These are phyloP conservation scores for Phengaris arion DNA, from an alignment of 2,888 invertebrate species.

Conservation along the genomic window DNA sequence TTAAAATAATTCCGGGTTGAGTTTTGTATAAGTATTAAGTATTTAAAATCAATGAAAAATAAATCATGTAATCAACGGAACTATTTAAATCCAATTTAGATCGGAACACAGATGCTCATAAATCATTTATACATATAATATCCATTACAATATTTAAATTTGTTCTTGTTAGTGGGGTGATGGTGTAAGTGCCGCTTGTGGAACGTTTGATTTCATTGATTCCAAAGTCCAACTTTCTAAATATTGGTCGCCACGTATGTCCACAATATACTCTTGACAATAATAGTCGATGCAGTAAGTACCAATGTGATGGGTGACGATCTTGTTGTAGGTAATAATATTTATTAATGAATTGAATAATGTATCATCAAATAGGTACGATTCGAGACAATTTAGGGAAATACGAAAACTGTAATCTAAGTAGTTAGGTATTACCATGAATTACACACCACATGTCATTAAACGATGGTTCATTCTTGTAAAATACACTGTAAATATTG, in stretches of 20 bases:
- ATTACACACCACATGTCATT: neutral
- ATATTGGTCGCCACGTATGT: constrained; percentile 10
- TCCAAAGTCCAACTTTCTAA: constrained; percentile 27
- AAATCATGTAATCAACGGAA: neutral
- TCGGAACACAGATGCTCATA: neutral
- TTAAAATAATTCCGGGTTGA: neutral
- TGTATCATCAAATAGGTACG: neutral
- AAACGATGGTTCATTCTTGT: neutral
- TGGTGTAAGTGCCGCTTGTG: constrained; percentile 6
- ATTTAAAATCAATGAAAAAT: neutral
- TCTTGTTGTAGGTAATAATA: neutral
- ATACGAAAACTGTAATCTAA: neutral
- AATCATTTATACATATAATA: neutral
- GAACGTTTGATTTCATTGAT: constrained; percentile 19
- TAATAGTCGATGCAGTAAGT: neutral
- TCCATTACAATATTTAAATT: neutral
- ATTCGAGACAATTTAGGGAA: neutral
- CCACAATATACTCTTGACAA: neutral
- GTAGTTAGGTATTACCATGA: neutral
- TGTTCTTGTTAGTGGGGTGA: constrained; percentile 2
- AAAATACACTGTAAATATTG: neutral
- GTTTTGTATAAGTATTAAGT: neutral
- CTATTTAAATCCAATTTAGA: neutral
- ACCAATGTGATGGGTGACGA: neutral
- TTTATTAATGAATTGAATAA: constrained; percentile 5